phyloP scores from a whole-genome alignment of 2,113 vertebrate genomes.

The Phrynocephalus versicolor region DNA sequence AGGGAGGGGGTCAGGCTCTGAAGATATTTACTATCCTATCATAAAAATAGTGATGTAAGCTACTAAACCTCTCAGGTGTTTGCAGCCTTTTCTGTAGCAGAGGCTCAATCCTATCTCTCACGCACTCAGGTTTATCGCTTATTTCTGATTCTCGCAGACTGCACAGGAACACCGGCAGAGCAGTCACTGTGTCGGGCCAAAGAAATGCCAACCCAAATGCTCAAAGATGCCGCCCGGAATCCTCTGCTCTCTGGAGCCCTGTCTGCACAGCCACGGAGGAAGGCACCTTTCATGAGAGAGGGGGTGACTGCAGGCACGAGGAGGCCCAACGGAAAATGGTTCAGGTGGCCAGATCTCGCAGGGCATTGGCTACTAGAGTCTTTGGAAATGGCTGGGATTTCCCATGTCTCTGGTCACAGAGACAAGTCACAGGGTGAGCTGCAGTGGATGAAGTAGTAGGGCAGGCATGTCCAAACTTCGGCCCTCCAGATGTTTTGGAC shows the following conservation, averaged over 20 bases:
- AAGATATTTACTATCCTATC: conserved; percentile 66
- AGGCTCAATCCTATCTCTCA: conserved; percentile 57
- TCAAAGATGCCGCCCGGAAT: too few relatives aligned
- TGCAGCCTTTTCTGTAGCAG: conserved; percentile 61
- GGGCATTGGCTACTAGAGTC: too few relatives aligned
- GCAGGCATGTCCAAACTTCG: too few relatives aligned
- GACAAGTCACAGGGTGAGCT: too few relatives aligned
- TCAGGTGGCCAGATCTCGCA: too few relatives aligned
- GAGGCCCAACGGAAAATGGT: background rate
- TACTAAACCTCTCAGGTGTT: conserved; percentile 65
- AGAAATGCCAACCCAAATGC: background rate
- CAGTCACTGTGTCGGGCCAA: conserved; percentile 26
- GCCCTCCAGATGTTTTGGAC: too few relatives aligned
- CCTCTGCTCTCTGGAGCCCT: fast-evolving
- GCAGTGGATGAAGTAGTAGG: too few relatives aligned
- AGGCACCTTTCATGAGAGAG: background rate
- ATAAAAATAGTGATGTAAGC: conserved; percentile 61
- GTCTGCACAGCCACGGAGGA: background rate
- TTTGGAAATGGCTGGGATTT: too few relatives aligned
- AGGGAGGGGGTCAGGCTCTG: conserved; percentile 35
- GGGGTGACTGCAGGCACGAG: background rate
- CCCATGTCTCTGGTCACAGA: too few relatives aligned
- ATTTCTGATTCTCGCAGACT: conserved; percentile 52
- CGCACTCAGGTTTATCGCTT: conserved; percentile 45
- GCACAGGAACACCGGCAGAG: conserved; percentile 5